Percentiles rank a stretch among this genome's conserved stretches.
phyloP scores from a whole-genome alignment of 2,888 invertebrate species.

The Drosophila neoperkinsi region DNA sequence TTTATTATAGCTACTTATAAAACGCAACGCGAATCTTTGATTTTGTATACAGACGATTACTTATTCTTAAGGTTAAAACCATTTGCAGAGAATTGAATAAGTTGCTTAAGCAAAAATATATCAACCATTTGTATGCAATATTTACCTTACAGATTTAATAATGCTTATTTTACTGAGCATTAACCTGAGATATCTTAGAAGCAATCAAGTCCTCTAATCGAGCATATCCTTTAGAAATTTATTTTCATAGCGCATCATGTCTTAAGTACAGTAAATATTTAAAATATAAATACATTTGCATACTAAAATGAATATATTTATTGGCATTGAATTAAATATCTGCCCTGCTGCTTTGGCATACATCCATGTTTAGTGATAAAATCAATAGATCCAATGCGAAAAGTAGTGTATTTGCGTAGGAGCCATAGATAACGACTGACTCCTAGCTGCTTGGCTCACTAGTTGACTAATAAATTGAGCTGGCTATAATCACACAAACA shows the following conservation, averaged over 20 bases:
- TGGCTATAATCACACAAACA: slow-evolving; percentile 9
- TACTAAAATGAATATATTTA: background rate
- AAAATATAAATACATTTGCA: background rate
- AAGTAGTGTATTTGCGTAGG: slow-evolving; percentile 4
- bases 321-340: background rate
- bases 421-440: background rate
- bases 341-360: background rate
- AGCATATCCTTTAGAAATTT: background rate
- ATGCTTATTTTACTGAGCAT: background rate
- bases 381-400: background rate
- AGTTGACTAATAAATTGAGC: background rate
- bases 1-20: background rate
- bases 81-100: background rate
- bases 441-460: background rate
- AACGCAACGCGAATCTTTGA: background rate
- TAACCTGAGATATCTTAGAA: background rate
- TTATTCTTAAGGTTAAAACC: background rate
- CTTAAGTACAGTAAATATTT: background rate
- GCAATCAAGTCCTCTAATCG: background rate
- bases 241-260: background rate
- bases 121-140: background rate
- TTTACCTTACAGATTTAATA: background rate
- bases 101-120: background rate
- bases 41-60: background rate
- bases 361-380: background rate